Base-by-base conservation (phyloP, 2,113 vertebrate genomes). In the Acrocephalus kingi region DNA sequence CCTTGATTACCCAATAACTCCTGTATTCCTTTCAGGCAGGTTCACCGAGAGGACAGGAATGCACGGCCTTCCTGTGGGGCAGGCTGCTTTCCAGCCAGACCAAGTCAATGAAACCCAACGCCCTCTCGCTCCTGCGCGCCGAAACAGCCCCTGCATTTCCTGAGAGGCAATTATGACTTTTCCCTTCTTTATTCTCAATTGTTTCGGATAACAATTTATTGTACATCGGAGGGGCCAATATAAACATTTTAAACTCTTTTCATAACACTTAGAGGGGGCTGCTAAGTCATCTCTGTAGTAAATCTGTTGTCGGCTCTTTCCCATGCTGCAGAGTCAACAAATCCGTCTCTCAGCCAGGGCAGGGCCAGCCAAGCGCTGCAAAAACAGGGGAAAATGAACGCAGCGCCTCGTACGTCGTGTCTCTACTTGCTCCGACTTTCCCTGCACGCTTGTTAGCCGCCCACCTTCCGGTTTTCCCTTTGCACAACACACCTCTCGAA, bases 1-100 rank as follows among this genome's bases (percentile, higher is more conserved):
- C 97, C 98, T 98, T 99, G 98, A 99, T 99, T 99, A 98, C 98
- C 98, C 98, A 98, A 98, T 99, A 98, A 98, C 98, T 99, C 98
- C 98, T 98, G 98, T 97, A 97, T 99, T 98, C 98, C 98, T 98
- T 98, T 98, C 98, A 98, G 98, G 98, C 98, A 98, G 98, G 98
- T 99, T 99, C 98, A 98, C 97, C 46, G 97, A 98, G 97, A 99
- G 99, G 99, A 99, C 98, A 99, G 98, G 98, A 98, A 98, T 97
- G 97, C 97, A 84, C 94, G 97, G 97, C 97, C 98, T 98, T 99
- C 98, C 98, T 98, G 98, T 98, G 98, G 98, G 98, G 98, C 98
- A 97, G 97, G 96, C 79, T 96, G 98, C 98, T 97, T 97, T 97
- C 97, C 98, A 97, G 74, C 67, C 96, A 98, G 97, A 98, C 96